Base-by-base conservation (phyloP, 2,113 vertebrate species). In the Scomber colias region DNA sequence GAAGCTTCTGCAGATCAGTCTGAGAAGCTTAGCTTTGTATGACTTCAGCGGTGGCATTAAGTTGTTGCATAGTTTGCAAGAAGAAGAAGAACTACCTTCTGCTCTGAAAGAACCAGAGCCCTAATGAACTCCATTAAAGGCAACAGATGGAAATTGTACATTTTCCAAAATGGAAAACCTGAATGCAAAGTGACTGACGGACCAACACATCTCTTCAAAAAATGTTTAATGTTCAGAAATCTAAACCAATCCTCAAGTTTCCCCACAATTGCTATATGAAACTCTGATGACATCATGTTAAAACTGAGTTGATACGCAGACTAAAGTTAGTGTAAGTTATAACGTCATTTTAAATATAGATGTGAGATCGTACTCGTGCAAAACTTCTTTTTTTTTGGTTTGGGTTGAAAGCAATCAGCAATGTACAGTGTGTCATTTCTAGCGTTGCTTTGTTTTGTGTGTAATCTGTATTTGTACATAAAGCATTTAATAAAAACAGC, bases 391-490 rank as follows among this genome's bases (percentile, higher is more conserved):
- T 96, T 94, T 95, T 96, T 6, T n/a, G n/a, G 95, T 95, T 95
- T 95, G 95, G 92, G 90, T 95, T 95, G 94, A 95, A 95, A 96
- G 95, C 88, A 96, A 95, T 94, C 90, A 94, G 95, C 95, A 96
- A 96, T 97, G 96, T 97, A 68, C 74, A 88, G 74, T 92, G 96
- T 97, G 96, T 97, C 95, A 96, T 97, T 97, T 96, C 94, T 95
- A 97, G 83, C 86, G 86, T 92, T 95, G 96, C 95, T 96, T 96
- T 98, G 97, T 97, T 97, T 95, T 97, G 96, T 99, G 96, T 99
- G 96, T 97, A 97, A 97, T 93, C 95, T 99, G 97, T 99, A 97
- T 97, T 97, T 99, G 97, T 99, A 98, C 92, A 97, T 96, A 97
- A 94, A 94, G 92, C 92, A 92, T 94, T 93, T 95, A 94, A 96